Base-by-base conservation (phyloP, 2,888 invertebrate genomes). In the Conops quadrifasciatus region DNA sequence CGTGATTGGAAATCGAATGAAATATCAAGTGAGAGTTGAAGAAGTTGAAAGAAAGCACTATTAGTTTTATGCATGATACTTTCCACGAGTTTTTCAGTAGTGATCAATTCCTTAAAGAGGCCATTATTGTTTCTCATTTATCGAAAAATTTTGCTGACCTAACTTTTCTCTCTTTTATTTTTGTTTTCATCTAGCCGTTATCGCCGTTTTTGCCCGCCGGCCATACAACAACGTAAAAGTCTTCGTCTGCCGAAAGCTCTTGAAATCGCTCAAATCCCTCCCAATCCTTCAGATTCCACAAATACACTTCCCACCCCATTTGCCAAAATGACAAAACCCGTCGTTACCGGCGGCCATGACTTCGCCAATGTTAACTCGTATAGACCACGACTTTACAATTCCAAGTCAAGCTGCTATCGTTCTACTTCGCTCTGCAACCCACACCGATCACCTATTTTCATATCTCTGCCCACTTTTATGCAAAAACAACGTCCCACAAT, bases 141-240 rank as follows among this genome's bases (percentile, higher is more conserved):
- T 43, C 59, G 11, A 64, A 36, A 47, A 67, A 11, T 58, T 53
- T 45, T 45, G 64, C 56, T 64, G 62, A 13, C 1, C 15, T 51
- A 64, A 36, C 58, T 67, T 11, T 53, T 30, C 67, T 67, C 53
- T 58, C 49, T 56, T 56, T 68, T 45, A 16, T 47, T 64, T 62
- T 45, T 63, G 53, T 30, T 63, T 67, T 49, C 69, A 76, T 77
- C 75, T 73, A 84, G 82, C 68, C 80, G 79, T 45, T 73, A 78
- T 24, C 78, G 79, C 43, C 83, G 82, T 75, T 83, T 82, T 59
- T 93, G 94, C 86, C 86, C 90, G 77, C 90, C 91, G 76, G 94
- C 94, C 63, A 93, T 94, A 86, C 91, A 91, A 75, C 94, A 94
- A 87, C 90, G 94, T 87, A 91, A 92, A 86, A 93, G 94, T 81